Evolutionary conservation across 2,888 invertebrate species (phyloP).

Genomic region (Pinctada fucata): DNA sequence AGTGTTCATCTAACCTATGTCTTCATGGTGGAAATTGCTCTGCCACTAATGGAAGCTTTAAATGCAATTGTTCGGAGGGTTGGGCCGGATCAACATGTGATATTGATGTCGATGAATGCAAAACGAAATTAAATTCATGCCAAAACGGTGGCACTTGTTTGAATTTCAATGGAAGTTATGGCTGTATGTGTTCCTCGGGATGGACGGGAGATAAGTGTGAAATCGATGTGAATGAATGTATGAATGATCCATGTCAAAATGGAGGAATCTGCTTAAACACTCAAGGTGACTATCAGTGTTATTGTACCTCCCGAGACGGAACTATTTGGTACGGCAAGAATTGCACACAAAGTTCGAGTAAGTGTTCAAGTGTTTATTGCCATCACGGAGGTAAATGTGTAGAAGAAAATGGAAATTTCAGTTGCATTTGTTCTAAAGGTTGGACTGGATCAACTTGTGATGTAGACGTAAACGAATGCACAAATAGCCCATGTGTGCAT

Average conservation of each 20-base stretch:
- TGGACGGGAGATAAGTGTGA: conserved; percentile 4
- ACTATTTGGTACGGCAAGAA: no score
- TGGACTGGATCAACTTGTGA: conserved; percentile 26
- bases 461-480: conserved; percentile 15
- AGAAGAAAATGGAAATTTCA: no score
- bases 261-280: not conserved
- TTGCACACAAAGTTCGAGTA: not conserved
- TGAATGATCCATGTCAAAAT: conserved; percentile 6
- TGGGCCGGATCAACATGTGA: not conserved
- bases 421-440: conserved; percentile 32
- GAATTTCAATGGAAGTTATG: not conserved
- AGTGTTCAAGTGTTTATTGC: not conserved
- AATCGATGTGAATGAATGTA: not conserved
- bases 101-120: conserved; percentile 13
- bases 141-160: conserved; percentile 4
- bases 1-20: conserved; percentile 1
- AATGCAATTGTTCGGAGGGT: not conserved
- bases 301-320: no score
- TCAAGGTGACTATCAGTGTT: no score
- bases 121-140: not conserved
- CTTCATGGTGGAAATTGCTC: not conserved
- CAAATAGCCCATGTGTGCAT: conserved; percentile 39
- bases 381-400: not conserved
- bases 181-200: not conserved
- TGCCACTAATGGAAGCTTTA: not conserved